Conservation (phyloP, 2,797 vertebrate species). For the Hylomyscus alleni region DNA sequence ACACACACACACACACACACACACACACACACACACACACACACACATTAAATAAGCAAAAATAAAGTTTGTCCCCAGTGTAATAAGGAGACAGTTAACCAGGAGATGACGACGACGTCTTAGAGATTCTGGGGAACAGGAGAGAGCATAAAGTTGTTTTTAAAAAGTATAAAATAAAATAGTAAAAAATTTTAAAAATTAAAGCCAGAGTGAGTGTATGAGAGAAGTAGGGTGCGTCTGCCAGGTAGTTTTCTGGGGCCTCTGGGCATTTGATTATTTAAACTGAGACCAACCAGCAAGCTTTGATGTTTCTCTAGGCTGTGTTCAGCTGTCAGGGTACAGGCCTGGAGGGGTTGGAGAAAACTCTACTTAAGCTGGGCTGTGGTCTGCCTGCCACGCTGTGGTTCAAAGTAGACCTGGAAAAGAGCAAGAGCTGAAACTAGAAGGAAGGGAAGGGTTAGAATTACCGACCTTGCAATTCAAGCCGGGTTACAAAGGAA, state of each 20-base stretch:
- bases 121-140: neutral
- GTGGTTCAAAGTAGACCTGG: conserved; percentile 4
- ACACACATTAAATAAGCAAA: conserved; percentile 10
- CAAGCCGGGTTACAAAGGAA: neutral
- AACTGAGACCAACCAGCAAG: conserved; percentile 1
- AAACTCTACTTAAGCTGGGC: neutral
- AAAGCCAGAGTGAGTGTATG: neutral
- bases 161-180: neutral
- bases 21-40: neutral
- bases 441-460: neutral
- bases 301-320: conserved; percentile 26
- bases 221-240: neutral
- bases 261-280: conserved; percentile 44
- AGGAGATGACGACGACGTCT: neutral
- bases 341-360: neutral
- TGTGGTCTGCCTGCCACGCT: neutral
- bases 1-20: neutral
- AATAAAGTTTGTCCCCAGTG: neutral
- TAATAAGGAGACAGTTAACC: neutral
- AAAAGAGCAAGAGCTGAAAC: conserved; percentile 1
- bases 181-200: neutral
- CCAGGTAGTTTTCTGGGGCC: neutral
- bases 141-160: conserved; percentile 17
- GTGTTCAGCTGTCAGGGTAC: neutral
- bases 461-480: conserved; percentile 15